phyloP scores from a whole-genome alignment of 2,113 vertebrate genomes.

The Thunnus maccoyii region DNA sequence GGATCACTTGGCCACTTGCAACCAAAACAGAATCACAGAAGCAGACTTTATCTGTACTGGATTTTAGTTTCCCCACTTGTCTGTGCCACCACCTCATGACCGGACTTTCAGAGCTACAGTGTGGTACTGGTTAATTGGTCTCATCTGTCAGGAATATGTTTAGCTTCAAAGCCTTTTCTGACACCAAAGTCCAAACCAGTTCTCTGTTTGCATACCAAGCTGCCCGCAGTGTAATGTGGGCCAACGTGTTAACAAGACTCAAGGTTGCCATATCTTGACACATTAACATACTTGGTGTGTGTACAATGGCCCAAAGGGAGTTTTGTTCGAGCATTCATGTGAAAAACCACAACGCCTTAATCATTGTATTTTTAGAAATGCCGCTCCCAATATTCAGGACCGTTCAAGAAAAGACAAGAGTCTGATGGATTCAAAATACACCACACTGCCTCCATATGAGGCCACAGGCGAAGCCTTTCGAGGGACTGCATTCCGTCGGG shows the following conservation, averaged over 20 bases:
- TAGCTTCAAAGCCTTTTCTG: conserved; percentile 65
- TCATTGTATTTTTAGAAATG: conserved; percentile 73
- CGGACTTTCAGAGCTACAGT: conserved; percentile 33
- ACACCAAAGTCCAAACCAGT: conserved; percentile 62
- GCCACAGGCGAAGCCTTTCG: conserved; percentile 80
- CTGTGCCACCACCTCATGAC: conserved; percentile 30
- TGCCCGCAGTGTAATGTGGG: conserved; percentile 57
- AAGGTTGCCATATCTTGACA: conserved; percentile 66
- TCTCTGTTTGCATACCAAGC: conserved; percentile 63
- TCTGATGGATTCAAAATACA: conserved; percentile 65
- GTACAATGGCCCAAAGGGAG: conserved; percentile 25
- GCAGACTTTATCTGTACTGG: background rate
- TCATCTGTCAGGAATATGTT: conserved; percentile 56
- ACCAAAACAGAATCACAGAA: background rate
- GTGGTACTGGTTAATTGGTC: conserved; percentile 49
- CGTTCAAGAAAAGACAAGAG: conserved; percentile 60
- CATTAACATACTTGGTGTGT: conserved; percentile 64
- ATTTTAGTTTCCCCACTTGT: conserved; percentile 19
- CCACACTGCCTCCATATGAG: conserved; percentile 64
- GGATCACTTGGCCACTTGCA: background rate
- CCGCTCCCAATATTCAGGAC: conserved; percentile 59
- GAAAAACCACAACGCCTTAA: conserved; percentile 62
- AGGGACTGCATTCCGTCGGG: conserved; percentile 76
- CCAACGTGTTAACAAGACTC: conserved; percentile 70
- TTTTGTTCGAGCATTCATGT: conserved; percentile 52